Base-by-base conservation (phyloP, 2,888 invertebrate species). In the Mythimna impura region DNA sequence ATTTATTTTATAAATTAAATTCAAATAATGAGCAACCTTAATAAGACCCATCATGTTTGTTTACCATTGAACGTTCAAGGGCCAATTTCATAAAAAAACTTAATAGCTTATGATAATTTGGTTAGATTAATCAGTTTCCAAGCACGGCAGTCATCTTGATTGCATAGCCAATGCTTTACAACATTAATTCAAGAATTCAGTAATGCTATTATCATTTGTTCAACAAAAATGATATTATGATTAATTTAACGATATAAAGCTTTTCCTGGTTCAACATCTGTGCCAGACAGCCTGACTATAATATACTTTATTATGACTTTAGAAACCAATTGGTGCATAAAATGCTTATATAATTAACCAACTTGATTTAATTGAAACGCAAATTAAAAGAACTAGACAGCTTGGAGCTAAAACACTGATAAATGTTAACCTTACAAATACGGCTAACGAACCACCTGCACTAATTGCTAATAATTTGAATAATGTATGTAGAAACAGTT, bases 91-190 rank as follows among this genome's bases (percentile, higher is more conserved):
- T 30, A 43, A 54, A 66, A n/a, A 14, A 81, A 58, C 30, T 34
- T 63, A 50, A 76, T 52, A 22, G 50, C 17, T 36, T 66, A 76
- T 70, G 63, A 58, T 76, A 81, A 81, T 70, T 55, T 61, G 5
- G 9, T 68, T 30, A 30, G 20, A 50, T 68, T 17, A 55, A 50
- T 68, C 34, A 68, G 20, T 61, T 47, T 54, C 9, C 12, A 66
- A 66, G 0, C 25, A 40, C 25, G 6, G 34, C 43, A 65, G 62
- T 65, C 55, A 62, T 47, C n/a, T 68, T 54, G 30, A 75, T 65
- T 65, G 25, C 43, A 25, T 34, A 50, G 47, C 60, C 5, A 61
- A 50, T 57, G 1, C 36, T 69, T 66, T 30, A 71, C 20, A 61
- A 50, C 12, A 66, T n/a, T 50, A 52, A 67, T 25, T 22, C 65